Percentiles rank a stretch among this genome's conserved stretches.
Evolutionary conservation across 2,113 vertebrate species (phyloP).

Genomic region (Oncorhynchus mykiss): DNA sequence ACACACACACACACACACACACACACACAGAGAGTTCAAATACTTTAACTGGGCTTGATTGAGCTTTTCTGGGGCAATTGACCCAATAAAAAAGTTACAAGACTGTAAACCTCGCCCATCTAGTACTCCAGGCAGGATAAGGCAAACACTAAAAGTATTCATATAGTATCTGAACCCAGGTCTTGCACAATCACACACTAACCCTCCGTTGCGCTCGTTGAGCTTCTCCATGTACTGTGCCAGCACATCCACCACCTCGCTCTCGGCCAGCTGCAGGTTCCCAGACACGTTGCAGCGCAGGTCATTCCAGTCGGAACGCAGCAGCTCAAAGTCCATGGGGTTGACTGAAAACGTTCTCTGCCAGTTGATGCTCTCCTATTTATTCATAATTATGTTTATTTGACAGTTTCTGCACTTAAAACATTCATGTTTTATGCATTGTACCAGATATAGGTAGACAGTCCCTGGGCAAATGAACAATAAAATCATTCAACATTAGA

Average conservation of each 20-base stretch:
- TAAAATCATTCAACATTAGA: no score
- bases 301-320: conserved; percentile 98
- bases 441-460: no score
- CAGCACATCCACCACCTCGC: conserved; percentile 91
- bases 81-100: no score
- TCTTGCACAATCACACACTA: conserved; percentile 4
- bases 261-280: conserved; percentile 92
- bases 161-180: neutral
- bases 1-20: neutral
- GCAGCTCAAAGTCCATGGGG: conserved; percentile 90
- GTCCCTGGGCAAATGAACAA: no score
- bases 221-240: conserved; percentile 98
- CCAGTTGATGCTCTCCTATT: conserved; percentile 90
- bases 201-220: conserved; percentile 89
- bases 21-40: neutral
- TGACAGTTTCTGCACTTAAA: no score
- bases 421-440: no score
- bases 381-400: no score
- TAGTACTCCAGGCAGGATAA: no score
- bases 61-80: neutral
- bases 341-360: conserved; percentile 95
- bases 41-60: no score
- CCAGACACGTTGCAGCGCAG: conserved; percentile 96
- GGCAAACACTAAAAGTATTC: no score
- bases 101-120: no score